Percentiles rank a stretch among this genome's conserved stretches.
Conservation (phyloP, 2,888 invertebrate species). For the Zelleria hepariella region DNA sequence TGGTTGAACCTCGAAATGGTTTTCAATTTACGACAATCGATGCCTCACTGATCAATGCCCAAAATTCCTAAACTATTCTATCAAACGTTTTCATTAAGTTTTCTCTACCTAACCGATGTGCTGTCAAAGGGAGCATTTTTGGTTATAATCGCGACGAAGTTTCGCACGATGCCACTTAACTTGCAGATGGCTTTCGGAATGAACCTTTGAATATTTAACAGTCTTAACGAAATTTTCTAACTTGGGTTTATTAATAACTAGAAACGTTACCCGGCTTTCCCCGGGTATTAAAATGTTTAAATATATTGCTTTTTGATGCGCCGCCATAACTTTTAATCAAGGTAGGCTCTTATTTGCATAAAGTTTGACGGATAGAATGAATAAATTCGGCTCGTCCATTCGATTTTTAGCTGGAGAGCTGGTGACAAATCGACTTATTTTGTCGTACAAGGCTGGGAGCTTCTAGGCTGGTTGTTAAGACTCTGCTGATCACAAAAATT, state of each 20-base stretch:
- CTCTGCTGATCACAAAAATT: too few species aligned
- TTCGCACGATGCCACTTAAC: slow-evolving; percentile 1
- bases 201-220: slow-evolving; percentile 10
- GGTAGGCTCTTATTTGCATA: not conserved
- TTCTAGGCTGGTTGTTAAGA: too few species aligned
- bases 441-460: too few species aligned
- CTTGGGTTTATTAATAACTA: slow-evolving; percentile 6
- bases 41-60: too few species aligned
- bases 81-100: not conserved
- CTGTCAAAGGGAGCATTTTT: not conserved
- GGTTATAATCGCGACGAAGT: not conserved
- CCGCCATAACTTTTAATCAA: not conserved
- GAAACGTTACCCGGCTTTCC: not conserved
- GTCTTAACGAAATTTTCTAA: slow-evolving; percentile 7
- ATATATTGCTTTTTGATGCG: not conserved
- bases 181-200: slow-evolving; percentile 9
- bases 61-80: too few species aligned
- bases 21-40: too few species aligned
- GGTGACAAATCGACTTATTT: too few species aligned
- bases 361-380: not conserved
- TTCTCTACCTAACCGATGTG: not conserved
- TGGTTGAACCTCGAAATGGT: too few species aligned
- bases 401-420: too few species aligned
- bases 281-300: not conserved
- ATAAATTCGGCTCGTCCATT: too few species aligned